Evolutionary conservation across 2,113 vertebrate species (phyloP).

Genomic region (Gopherus evgoodei): DNA sequence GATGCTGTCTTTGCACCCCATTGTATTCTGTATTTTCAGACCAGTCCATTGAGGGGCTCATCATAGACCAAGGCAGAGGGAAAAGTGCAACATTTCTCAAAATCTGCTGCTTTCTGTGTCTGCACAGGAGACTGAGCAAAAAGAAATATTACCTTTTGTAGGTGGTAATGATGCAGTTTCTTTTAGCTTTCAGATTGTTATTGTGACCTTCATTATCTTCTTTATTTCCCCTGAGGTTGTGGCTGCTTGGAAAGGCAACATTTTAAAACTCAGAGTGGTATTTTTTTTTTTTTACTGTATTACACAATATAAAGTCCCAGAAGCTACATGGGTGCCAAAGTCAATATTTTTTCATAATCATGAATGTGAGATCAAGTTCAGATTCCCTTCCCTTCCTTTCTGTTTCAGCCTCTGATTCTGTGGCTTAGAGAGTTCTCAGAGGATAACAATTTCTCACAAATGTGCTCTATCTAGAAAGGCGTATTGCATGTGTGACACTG

Average conservation of each 20-base stretch:
- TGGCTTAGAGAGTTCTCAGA: background rate
- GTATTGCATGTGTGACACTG: background rate
- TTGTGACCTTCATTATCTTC: background rate
- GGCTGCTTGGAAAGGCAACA: background rate
- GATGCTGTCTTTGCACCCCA: background rate
- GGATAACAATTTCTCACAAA: background rate
- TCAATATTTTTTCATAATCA: background rate
- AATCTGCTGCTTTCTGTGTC: background rate
- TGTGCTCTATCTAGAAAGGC: background rate
- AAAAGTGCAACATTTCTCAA: background rate
- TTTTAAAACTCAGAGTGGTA: background rate
- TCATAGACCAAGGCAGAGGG: background rate
- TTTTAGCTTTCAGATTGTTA: background rate
- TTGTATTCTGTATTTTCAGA: background rate
- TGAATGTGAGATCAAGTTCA: fast-evolving
- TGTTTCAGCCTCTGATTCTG: background rate
- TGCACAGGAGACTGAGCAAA: background rate
- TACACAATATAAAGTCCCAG: background rate
- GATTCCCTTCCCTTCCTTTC: background rate
- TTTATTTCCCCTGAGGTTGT: background rate
- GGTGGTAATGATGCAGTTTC: background rate
- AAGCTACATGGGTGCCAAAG: background rate
- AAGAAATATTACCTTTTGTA: background rate
- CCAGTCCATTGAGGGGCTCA: background rate
- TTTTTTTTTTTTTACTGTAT: background rate